phyloP scores from a whole-genome alignment of 2,113 vertebrate species.

The Pipra filicauda region DNA sequence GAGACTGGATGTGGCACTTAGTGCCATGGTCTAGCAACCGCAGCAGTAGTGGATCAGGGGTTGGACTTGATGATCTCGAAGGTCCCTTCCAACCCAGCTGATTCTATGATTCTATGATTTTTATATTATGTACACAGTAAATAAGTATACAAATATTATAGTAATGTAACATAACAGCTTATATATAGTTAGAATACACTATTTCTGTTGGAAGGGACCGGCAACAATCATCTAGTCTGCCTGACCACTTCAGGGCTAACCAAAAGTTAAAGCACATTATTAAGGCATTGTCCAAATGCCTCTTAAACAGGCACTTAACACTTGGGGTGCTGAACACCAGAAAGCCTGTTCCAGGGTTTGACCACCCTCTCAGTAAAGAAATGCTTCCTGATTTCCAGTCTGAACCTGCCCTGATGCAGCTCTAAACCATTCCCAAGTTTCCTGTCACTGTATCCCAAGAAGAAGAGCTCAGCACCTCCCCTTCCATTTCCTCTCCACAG shows the following conservation, averaged over 20 bases:
- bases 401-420: neutral
- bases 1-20: too few species aligned
- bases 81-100: too few species aligned
- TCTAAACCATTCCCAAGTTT: neutral
- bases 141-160: neutral
- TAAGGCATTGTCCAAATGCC: neutral
- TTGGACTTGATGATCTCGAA: too few species aligned
- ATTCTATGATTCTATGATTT: neutral
- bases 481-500: neutral
- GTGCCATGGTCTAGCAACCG: too few species aligned
- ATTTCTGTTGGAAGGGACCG: neutral
- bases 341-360: neutral
- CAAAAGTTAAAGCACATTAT: neutral
- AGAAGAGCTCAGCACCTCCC: neutral
- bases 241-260: neutral
- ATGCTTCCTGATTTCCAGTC: neutral
- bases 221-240: neutral
- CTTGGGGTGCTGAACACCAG: too few species aligned
- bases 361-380: neutral
- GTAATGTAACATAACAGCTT: neutral
- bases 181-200: neutral
- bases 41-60: too few species aligned
- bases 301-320: neutral
- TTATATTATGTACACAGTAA: neutral
- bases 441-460: neutral